These are phyloP conservation scores for Hemicentrotus pulcherrimus DNA, from an alignment of 35 echinoderm and acorn worm species.

Conservation along the genomic window DNA sequence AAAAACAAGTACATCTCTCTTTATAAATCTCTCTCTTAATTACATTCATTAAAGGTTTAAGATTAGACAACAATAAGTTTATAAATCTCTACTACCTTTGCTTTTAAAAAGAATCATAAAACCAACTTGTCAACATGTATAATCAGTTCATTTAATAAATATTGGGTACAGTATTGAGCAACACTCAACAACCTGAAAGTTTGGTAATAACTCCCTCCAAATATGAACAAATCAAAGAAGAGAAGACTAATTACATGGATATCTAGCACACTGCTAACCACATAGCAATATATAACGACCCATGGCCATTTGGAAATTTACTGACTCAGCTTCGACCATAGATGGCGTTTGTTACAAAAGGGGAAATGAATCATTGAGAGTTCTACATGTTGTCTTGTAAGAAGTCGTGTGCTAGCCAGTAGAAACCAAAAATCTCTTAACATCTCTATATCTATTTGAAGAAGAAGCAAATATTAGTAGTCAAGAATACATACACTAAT, in stretches of 20 bases:
- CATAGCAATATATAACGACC: not conserved
- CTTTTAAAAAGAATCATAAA: not conserved
- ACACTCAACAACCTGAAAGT: not conserved
- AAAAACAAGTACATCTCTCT: no score
- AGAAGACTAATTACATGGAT: no score
- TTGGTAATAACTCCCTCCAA: not conserved
- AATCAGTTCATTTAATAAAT: not conserved
- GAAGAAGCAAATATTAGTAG: no score
- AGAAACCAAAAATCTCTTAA: no score
- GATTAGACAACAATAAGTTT: no score
- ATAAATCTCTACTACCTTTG: no score
- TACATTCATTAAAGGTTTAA: no score
- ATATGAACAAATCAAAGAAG: not conserved
- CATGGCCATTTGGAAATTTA: not conserved
- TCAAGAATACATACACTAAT: no score
- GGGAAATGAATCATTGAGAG: not conserved
- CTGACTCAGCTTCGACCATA: not conserved
- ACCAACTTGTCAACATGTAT: not conserved
- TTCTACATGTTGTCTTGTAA: no score
- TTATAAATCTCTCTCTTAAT: no score
- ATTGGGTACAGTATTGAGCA: not conserved
- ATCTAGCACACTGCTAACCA: not conserved
- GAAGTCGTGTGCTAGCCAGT: no score
- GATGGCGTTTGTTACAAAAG: not conserved
- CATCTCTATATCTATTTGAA: no score